Evolutionary conservation across 2,113 vertebrate species (phyloP).

Genomic region (Burhinus oedicnemus): DNA sequence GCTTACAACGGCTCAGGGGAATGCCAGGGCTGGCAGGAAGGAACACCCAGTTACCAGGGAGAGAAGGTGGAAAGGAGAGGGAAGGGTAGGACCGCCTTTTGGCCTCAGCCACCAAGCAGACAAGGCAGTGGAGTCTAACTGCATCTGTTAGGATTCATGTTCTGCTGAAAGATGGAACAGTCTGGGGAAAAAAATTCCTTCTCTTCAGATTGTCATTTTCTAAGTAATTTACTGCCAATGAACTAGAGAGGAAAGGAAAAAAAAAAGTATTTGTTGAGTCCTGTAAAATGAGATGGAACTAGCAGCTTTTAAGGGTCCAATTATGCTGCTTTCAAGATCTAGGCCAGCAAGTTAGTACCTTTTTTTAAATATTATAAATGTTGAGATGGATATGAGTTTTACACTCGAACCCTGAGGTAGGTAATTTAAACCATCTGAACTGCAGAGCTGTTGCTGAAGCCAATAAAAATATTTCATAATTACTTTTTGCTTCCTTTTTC

Average conservation of each 20-base stretch:
- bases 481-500: constrained; percentile 66
- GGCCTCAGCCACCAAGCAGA: not conserved
- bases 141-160: not conserved
- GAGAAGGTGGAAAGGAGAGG: not conserved
- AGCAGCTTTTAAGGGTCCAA: not conserved
- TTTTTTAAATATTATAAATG: not conserved
- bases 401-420: not conserved
- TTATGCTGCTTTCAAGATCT: not conserved
- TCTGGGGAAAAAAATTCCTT: not conserved
- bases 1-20: not conserved
- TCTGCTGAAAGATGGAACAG: not conserved
- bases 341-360: not conserved
- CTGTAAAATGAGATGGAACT: not conserved
- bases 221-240: not conserved
- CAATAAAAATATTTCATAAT: constrained; percentile 57
- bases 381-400: constrained; percentile 5
- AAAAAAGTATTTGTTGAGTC: not conserved
- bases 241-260: not conserved
- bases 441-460: constrained; percentile 59
- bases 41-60: fast-evolving
- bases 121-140: not conserved
- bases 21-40: not conserved
- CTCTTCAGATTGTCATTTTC: not conserved
- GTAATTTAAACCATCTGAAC: constrained; percentile 55
- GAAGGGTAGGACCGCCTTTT: fast-evolving